Conservation (phyloP, 2,113 vertebrate species). For the Emydura subglobosa region DNA sequence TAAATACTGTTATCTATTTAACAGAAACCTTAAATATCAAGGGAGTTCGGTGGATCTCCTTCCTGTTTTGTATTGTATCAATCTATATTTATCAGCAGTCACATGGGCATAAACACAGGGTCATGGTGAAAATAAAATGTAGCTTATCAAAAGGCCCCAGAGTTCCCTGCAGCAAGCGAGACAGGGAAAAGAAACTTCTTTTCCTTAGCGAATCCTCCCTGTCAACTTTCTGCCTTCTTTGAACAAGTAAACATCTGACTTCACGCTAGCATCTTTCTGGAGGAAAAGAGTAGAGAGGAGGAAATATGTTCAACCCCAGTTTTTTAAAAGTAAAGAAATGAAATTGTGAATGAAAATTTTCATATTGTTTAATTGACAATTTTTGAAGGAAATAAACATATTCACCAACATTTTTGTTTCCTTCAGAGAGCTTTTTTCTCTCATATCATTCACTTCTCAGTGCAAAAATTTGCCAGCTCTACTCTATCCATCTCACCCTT, state of each 20-base stretch:
- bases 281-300: not conserved
- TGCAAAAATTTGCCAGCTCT: not conserved
- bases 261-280: not conserved
- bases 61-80: not conserved
- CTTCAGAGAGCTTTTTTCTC: not conserved
- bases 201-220: not conserved
- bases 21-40: not conserved
- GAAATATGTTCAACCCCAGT: not conserved
- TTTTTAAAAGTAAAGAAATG: not conserved
- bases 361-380: not conserved
- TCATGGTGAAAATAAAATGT: not conserved
- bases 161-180: not conserved
- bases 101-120: not conserved
- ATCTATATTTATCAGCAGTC: not conserved
- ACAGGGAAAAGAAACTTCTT: not conserved
- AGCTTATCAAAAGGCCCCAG: not conserved
- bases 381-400: not conserved
- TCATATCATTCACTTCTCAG: not conserved
- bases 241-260: not conserved
- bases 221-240: not conserved
- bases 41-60: not conserved
- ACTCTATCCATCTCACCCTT: no score
- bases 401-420: not conserved
- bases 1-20: not conserved
- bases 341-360: not conserved